Conservation (phyloP, 2,113 vertebrate genomes). For the Naja naja region DNA sequence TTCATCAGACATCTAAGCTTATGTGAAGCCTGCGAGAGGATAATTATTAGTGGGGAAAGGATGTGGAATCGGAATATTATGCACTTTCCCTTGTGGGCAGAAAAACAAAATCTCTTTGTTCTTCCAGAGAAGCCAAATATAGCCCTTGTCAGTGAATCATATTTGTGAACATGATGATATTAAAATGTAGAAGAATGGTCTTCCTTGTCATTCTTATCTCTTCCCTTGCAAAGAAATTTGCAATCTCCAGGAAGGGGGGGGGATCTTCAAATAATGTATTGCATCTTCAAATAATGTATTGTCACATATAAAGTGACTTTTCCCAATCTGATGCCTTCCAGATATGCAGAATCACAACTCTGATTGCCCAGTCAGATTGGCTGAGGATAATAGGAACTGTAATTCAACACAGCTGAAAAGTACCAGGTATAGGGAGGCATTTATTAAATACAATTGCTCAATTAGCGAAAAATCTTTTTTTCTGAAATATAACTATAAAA, state of each 20-base stretch:
- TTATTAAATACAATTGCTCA: background rate
- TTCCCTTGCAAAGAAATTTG: conserved; percentile 10
- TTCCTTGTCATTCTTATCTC: background rate
- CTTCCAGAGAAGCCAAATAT: conserved; percentile 20
- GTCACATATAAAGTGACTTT: background rate
- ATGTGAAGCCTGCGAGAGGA: conserved; percentile 33
- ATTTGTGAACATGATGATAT: conserved; percentile 1
- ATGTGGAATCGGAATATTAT: conserved; percentile 27
- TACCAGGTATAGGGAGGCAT: background rate
- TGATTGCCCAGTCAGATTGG: background rate
- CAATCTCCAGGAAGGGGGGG: background rate
- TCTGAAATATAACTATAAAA: background rate
- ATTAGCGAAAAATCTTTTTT: background rate
- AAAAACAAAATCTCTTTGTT: conserved; percentile 26
- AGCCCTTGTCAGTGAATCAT: conserved; percentile 26
- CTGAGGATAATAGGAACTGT: background rate
- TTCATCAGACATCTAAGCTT: conserved; percentile 30
- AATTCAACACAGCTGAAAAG: background rate
- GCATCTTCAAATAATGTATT: background rate
- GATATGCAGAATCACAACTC: background rate
- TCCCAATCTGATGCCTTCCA: background rate
- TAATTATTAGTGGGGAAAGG: conserved; percentile 19
- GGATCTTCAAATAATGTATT: background rate
- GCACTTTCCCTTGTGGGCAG: conserved; percentile 35
- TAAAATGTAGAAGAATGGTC: background rate